phyloP scores from a whole-genome alignment of 1,140 invertebrate genomes.

The Meloidogyne hapla region DNA sequence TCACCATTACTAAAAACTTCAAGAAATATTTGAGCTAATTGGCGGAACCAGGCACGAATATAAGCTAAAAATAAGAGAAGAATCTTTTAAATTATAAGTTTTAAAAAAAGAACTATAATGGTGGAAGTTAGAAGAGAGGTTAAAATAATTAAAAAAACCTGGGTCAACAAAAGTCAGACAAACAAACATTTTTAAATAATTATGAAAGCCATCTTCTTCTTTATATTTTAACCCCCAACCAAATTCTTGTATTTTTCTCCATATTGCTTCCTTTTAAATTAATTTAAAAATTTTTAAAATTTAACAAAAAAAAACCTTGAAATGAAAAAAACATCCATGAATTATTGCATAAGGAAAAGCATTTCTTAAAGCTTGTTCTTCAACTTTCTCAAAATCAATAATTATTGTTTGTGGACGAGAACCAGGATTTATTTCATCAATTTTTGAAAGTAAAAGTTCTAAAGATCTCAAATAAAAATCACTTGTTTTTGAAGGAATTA shows the following conservation, averaged over 20 bases:
- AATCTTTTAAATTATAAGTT: neutral
- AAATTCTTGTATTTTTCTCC: constrained; percentile 12
- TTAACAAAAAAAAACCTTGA: neutral
- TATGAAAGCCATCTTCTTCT: constrained; percentile 13
- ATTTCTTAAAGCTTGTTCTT: constrained; percentile 5
- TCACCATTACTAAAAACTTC: constrained; percentile 7
- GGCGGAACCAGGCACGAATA: neutral
- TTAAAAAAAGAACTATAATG: too few species aligned
- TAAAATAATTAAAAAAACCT: neutral
- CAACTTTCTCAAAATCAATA: constrained; percentile 8
- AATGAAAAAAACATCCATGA: constrained; percentile 16
- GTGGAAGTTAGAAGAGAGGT: too few species aligned
- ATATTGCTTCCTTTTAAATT: neutral
- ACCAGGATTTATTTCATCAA: constrained; percentile 13
- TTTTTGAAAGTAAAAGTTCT: neutral
- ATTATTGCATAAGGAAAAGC: constrained; percentile 5
- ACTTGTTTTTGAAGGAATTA: constrained; percentile 1
- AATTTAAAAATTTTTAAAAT: neutral
- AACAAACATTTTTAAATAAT: constrained; percentile 12
- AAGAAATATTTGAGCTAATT: constrained; percentile 6
- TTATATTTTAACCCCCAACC: neutral
- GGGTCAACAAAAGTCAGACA: neutral
- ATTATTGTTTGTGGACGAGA: constrained; percentile 1
- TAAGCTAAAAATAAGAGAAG: neutral
- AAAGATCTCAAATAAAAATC: neutral